Conservation (phyloP, 1,140 invertebrate genomes). For the Tetraneura akinire region DNA sequence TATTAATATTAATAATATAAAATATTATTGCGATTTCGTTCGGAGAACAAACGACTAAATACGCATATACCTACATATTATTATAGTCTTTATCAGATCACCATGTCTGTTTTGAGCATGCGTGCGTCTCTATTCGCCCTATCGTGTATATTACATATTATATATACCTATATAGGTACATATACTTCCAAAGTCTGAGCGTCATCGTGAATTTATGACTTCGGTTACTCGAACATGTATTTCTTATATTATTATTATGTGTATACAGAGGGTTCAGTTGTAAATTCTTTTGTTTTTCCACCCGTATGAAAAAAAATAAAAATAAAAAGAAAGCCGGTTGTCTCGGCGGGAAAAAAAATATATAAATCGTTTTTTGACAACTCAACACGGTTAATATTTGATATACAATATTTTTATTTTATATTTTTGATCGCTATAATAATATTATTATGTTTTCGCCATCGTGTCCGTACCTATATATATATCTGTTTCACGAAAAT, state of each 20-base stretch:
- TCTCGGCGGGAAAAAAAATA: not conserved
- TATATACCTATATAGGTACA: too few species aligned
- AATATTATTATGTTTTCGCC: not conserved
- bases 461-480: not conserved
- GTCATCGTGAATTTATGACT: constrained; percentile 42
- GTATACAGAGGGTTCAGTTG: constrained; percentile 9
- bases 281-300: constrained; percentile 39
- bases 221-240: constrained; percentile 17
- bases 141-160: too few species aligned
- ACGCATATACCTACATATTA: not conserved
- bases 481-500: not conserved
- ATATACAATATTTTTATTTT: constrained; percentile 23
- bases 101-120: constrained; percentile 1
- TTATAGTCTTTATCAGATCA: constrained; percentile 25
- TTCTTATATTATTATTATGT: too few species aligned
- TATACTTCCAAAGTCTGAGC: constrained; percentile 14
- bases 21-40: not conserved
- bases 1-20: too few species aligned
- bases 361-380: constrained; percentile 40
- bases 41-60: not conserved
- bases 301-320: not conserved
- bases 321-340: constrained; percentile 41
- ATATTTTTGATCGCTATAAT: not conserved
- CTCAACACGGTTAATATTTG: constrained; percentile 25
- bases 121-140: constrained; percentile 39